These are phyloP conservation scores for Drosophila erecta DNA, from an alignment of 1,140 invertebrate species.

Conservation along the genomic window DNA sequence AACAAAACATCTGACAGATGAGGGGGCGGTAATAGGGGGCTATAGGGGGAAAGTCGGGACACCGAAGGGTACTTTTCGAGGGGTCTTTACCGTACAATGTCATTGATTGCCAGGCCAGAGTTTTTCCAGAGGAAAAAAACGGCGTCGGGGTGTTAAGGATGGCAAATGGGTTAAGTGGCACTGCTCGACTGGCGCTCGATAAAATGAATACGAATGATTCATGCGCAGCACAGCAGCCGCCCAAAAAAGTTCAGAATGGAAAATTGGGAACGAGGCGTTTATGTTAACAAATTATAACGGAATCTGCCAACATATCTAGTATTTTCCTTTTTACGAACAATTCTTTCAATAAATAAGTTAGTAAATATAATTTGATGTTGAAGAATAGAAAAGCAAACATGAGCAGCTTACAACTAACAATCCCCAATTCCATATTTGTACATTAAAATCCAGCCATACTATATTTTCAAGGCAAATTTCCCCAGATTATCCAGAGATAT, in stretches of 20 bases:
- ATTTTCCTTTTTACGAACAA: no score
- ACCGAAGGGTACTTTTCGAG: constrained; percentile 55
- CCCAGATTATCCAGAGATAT: not conserved
- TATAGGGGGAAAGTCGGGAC: not conserved
- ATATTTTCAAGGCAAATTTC: no score
- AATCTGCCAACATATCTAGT: no score
- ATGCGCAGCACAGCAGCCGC: constrained; percentile 62
- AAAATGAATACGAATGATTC: constrained; percentile 76
- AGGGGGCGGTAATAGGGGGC: constrained; percentile 1
- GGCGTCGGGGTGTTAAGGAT: constrained; percentile 29
- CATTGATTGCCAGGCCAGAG: constrained; percentile 66
- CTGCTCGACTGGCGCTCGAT: constrained; percentile 40
- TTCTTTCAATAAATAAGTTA: no score
- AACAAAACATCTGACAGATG: constrained; percentile 73
- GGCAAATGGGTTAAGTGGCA: constrained; percentile 73
- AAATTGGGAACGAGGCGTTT: constrained; percentile 66
- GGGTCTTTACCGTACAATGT: constrained; percentile 44
- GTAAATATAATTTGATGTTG: no score
- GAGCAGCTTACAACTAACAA: no score
- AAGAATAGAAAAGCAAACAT: no score
- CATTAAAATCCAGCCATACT: no score
- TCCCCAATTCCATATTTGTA: no score
- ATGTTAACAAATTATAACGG: constrained; percentile 78
- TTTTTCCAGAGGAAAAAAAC: not conserved
- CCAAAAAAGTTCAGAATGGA: not conserved